Conservation (phyloP, 2,113 vertebrate species). For the Lathamus discolor region DNA sequence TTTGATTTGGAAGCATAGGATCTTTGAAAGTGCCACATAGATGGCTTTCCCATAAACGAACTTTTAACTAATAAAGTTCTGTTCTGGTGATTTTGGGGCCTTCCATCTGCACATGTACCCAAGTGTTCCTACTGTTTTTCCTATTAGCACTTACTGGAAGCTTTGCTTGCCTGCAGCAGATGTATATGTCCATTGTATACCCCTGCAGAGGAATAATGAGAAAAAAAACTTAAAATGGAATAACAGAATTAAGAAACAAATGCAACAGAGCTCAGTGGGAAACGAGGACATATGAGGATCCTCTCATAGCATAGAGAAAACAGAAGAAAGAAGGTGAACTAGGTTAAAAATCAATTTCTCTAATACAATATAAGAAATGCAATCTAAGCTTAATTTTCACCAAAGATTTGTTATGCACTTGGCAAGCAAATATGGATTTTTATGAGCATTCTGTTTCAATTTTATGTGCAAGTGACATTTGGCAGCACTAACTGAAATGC, state of each 20-base stretch:
- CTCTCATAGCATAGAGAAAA: neutral
- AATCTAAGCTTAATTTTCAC: slow-evolving; percentile 9
- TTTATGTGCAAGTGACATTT: slow-evolving; percentile 10
- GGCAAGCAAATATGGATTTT: slow-evolving; percentile 40
- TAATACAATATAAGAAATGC: neutral
- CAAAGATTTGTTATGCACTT: slow-evolving; percentile 3
- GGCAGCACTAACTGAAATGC: neutral
- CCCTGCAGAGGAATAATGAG: neutral
- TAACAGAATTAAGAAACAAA: neutral
- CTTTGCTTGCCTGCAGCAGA: neutral
- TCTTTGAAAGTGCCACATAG: neutral
- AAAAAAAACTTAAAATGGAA: neutral
- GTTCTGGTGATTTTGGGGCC: neutral
- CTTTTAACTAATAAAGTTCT: neutral
- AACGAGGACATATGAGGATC: neutral
- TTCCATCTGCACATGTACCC: neutral
- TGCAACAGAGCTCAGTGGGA: neutral
- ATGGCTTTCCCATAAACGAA: neutral
- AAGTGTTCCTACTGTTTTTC: neutral
- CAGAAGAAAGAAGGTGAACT: neutral
- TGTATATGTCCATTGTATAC: neutral
- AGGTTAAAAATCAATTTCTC: slow-evolving; percentile 36
- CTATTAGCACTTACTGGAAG: neutral
- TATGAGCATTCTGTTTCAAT: slow-evolving; percentile 22
- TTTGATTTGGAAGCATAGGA: neutral